phyloP scores from a whole-genome alignment of 1,140 invertebrate genomes.

The Apis mellifera region DNA sequence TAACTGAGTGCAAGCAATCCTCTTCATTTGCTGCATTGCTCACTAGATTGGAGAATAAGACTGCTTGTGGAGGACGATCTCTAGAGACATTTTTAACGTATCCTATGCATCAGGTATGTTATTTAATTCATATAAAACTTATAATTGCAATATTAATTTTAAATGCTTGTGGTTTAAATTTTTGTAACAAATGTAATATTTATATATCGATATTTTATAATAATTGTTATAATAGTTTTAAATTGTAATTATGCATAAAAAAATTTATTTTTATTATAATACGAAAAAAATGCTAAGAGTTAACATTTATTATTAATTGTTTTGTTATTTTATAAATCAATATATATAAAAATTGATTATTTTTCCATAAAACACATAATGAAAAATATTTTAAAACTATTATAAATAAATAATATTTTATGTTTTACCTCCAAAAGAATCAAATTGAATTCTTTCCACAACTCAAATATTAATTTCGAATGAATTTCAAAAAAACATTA shows the following conservation, averaged over 20 bases:
- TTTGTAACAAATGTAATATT: not conserved
- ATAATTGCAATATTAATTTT: no score
- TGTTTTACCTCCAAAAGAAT: no score
- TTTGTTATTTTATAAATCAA: not conserved
- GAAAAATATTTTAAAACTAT: not conserved
- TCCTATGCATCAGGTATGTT: constrained; percentile 96
- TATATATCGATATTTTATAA: no score
- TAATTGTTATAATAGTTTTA: not conserved
- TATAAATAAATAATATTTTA: no score
- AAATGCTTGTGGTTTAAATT: not conserved
- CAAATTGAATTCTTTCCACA: no score
- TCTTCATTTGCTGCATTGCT: constrained; percentile 91
- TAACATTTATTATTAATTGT: not conserved
- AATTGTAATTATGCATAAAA: not conserved
- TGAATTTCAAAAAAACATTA: not conserved
- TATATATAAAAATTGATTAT: not conserved
- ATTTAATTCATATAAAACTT: not conserved
- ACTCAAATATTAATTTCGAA: not conserved
- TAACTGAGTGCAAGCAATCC: constrained; percentile 95
- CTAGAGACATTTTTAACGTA: constrained; percentile 96
- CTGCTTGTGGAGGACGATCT: constrained; percentile 91
- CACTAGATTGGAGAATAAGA: constrained; percentile 92
- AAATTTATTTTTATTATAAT: not conserved
- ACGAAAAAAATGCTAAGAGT: not conserved
- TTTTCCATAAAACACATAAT: not conserved